Percentiles rank a stretch among this genome's conserved stretches.
These are phyloP conservation scores for Lutjanus erythropterus DNA, from an alignment of 2,113 vertebrate genomes.

Conservation along the genomic window DNA sequence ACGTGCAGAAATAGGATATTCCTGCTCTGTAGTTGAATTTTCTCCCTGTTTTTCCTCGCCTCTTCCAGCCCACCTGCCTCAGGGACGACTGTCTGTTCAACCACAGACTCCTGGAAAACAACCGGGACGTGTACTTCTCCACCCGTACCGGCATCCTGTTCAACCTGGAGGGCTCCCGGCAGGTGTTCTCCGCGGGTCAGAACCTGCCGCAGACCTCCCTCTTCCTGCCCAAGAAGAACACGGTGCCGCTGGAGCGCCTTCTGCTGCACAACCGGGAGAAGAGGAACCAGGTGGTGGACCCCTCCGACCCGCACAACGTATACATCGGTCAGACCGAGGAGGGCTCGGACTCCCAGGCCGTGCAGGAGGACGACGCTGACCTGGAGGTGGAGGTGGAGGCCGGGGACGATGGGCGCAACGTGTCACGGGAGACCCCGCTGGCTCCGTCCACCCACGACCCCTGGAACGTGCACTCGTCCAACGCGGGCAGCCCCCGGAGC, in stretches of 20 bases:
- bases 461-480: constrained; percentile 80
- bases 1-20: neutral
- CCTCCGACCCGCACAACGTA: constrained; percentile 78
- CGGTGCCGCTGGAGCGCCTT: constrained; percentile 90
- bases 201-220: constrained; percentile 92
- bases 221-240: constrained; percentile 88
- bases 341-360: constrained; percentile 85
- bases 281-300: constrained; percentile 83
- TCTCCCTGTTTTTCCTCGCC: neutral
- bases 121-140: constrained; percentile 93
- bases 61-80: constrained; percentile 86
- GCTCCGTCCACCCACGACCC: constrained; percentile 86
- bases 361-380: constrained; percentile 78
- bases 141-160: constrained; percentile 88
- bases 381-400: constrained; percentile 60
- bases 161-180: constrained; percentile 90
- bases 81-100: constrained; percentile 90
- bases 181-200: constrained; percentile 84
- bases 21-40: neutral
- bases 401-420: constrained; percentile 72
- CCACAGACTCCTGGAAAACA: constrained; percentile 92
- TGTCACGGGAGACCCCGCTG: constrained; percentile 79
- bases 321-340: constrained; percentile 63
- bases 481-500: constrained; percentile 81
- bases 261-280: constrained; percentile 88